phyloP scores from a whole-genome alignment of 2,888 invertebrate species.

The Cheilosia scutellata region DNA sequence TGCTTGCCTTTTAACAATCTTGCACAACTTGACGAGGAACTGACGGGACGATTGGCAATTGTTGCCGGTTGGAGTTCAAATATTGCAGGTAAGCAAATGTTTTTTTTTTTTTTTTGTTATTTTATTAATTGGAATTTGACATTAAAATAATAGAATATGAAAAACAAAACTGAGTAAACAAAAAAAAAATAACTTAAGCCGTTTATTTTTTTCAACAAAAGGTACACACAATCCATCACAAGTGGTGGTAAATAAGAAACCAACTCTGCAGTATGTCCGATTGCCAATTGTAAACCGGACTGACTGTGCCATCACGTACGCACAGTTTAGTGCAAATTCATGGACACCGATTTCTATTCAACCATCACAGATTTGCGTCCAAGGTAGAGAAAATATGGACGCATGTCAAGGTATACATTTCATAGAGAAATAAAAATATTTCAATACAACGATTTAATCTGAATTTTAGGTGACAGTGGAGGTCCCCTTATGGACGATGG shows the following conservation, averaged over 20 bases:
- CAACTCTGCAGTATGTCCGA: slow-evolving; percentile 83
- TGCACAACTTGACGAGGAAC: slow-evolving; percentile 79
- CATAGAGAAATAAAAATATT: not conserved
- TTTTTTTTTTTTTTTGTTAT: slow-evolving; percentile 2
- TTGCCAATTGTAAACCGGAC: slow-evolving; percentile 84
- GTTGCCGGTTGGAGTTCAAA: slow-evolving; percentile 92
- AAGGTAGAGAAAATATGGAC: slow-evolving; percentile 83
- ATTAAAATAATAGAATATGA: not conserved
- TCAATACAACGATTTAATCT: not conserved
- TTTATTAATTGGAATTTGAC: slow-evolving; percentile 2
- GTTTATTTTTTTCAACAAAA: slow-evolving; percentile 7
- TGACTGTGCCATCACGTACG: slow-evolving; percentile 82
- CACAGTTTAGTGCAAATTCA: slow-evolving; percentile 83
- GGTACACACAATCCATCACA: slow-evolving; percentile 46
- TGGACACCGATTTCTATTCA: slow-evolving; percentile 83
- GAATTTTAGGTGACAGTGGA: slow-evolving; percentile 81
- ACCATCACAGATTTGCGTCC: slow-evolving; percentile 82
- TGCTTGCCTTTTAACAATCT: slow-evolving; percentile 84
- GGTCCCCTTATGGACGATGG: slow-evolving; percentile 83
- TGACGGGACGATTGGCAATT: slow-evolving; percentile 85
- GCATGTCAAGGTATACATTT: slow-evolving; percentile 81
- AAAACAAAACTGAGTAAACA: not conserved
- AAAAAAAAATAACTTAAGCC: not conserved
- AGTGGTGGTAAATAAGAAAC: slow-evolving; percentile 38
- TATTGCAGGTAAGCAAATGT: slow-evolving; percentile 84